A percentile compares a stretch with the other conserved stretches of the same genome.
Evolutionary conservation across 1,140 invertebrate genomes (phyloP).

Genomic region (silkworm (Bombyx mori)): ASM3026992v2 NC_085116.1:11011501-11012000

Average conservation of each 20-base stretch:
- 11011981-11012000: no score
- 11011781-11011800: slow-evolving; percentile 25
- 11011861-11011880: slow-evolving; percentile 37
- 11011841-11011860: slow-evolving; percentile 63
- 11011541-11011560: slow-evolving; percentile 39
- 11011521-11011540: slow-evolving; percentile 24
- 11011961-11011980: no score
- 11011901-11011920: slow-evolving; percentile 17
- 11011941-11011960: no score
- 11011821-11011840: slow-evolving; percentile 62
- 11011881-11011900: slow-evolving; percentile 42
- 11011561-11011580: slow-evolving; percentile 52
- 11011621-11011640: slow-evolving; percentile 62
- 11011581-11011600: slow-evolving; percentile 54
- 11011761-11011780: slow-evolving; percentile 10
- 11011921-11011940: slow-evolving; percentile 1
- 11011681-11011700: slow-evolving; percentile 21
- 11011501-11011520: background rate
- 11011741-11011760: slow-evolving; percentile 26
- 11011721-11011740: slow-evolving; percentile 40
- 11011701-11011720: slow-evolving; percentile 38
- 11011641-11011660: slow-evolving; percentile 67
- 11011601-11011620: slow-evolving; percentile 51
- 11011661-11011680: slow-evolving; percentile 44
- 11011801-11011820: slow-evolving; percentile 26